Evolutionary conservation across 2,113 vertebrate species (phyloP), one percentile per base, ranked within the genome.

Genomic region (Colaptes auratus): DNA sequence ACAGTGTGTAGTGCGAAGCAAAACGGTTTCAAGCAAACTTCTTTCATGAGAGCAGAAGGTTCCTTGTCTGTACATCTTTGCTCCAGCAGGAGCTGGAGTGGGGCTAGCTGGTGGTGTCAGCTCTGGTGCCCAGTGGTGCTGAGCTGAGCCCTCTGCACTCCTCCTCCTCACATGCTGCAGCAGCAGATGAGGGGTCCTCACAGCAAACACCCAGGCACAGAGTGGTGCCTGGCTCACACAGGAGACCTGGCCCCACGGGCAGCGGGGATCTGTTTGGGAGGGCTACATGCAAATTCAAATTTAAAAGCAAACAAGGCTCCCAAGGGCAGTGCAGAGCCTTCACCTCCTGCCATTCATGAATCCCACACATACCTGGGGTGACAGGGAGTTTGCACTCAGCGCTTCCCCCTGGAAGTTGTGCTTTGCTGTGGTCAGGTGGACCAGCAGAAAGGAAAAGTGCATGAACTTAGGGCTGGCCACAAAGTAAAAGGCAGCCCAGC

Each of bases 1-100:
- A 9, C 27, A 2, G 36, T 23, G 56, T 7, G 3, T 24, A 31
- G 0, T 1, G 0, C 2, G 30, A 44, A 44, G n/a, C 48, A 25
- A 4, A 44, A 31, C 0, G 0, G 2, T 35, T 30, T 56, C 20
- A 33, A 21, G 27, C 2, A 2, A 63, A 30, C 48, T 61, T 61
- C 46, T 50, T 10, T 13, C 5, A 3, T 18, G 42, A 20, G 35
- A 33, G 59, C 46, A 66, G 46, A 46, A 72, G n/a, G 42, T 8
- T 56, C 10, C 15, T 5, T 4, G 7, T 56, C n/a, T n/a, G n/a
- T n/a, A n/a, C n/a, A n/a, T 46, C 36, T 85, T 50, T 21, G n/a
- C n/a, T 73, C 46, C n/a, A 73, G 81, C 52, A 20, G 66, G 3
- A 20, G 18, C 53, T 52, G 31, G n/a, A 61, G 60, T 20, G 50